These are phyloP conservation scores for Gyps fulvus DNA, from an alignment of 2,113 vertebrate genomes.

Conservation along the genomic window DNA sequence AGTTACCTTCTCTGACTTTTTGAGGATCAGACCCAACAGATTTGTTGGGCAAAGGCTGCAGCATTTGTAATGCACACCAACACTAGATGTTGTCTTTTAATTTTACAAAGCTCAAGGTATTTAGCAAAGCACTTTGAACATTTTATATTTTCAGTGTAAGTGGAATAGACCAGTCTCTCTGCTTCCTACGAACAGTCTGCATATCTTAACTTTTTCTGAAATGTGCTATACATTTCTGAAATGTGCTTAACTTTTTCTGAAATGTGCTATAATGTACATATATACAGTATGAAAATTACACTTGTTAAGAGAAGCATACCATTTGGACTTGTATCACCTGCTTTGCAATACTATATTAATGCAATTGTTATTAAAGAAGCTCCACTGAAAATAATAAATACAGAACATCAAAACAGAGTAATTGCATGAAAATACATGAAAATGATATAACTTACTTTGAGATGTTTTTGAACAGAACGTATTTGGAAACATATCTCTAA, in stretches of 20 bases:
- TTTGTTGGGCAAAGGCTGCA: not conserved
- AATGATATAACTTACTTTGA: not conserved
- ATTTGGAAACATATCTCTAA: not conserved
- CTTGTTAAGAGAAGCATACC: not conserved
- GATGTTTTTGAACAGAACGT: not conserved
- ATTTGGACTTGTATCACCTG: not conserved
- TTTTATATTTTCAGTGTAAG: not conserved
- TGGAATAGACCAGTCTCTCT: not conserved
- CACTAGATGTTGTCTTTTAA: not conserved
- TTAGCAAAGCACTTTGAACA: not conserved
- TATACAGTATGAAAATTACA: not conserved
- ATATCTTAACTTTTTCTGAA: not conserved
- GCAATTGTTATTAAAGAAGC: not conserved
- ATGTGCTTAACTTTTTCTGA: not conserved
- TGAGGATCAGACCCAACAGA: not conserved
- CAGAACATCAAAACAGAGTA: not conserved
- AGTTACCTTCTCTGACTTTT: not conserved
- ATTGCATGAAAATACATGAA: not conserved
- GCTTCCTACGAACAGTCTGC: not conserved
- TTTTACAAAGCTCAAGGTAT: not conserved
- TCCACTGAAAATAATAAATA: not conserved
- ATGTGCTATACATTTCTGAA: not conserved
- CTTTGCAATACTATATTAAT: not conserved
- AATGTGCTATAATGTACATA: too few relatives aligned
- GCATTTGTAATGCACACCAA: not conserved